These are phyloP conservation scores for Propithecus perrieri DNA, from an alignment of 2,797 vertebrate species.

Conservation along the genomic window DNA sequence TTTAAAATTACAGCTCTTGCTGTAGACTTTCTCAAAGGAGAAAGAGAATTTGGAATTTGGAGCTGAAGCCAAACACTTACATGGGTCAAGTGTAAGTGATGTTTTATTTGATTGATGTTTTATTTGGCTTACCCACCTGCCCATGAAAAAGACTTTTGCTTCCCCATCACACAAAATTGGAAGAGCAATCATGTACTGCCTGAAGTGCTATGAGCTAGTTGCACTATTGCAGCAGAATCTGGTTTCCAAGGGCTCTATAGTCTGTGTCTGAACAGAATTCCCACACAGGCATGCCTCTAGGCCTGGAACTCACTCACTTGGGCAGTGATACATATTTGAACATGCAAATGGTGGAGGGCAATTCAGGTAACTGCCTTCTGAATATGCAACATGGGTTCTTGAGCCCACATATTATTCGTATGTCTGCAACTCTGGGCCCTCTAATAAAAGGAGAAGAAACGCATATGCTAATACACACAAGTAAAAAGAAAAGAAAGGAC, in stretches of 20 bases:
- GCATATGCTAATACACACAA: neutral
- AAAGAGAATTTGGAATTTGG: constrained; percentile 9
- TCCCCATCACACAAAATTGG: neutral
- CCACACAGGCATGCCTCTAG: neutral
- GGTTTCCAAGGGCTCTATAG: neutral
- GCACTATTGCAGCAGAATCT: neutral
- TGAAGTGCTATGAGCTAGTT: neutral
- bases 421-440: neutral
- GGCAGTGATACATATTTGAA: neutral
- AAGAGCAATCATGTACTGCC: neutral
- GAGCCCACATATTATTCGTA: neutral
- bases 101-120: neutral
- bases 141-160: neutral
- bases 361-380: neutral
- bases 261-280: neutral
- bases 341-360: neutral
- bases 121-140: neutral
- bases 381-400: neutral
- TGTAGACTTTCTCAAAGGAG: neutral
- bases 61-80: neutral
- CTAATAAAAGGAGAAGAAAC: neutral
- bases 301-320: neutral
- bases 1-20: neutral
- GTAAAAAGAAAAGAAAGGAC: constrained; percentile 1
- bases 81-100: neutral